Conservation (phyloP, 2,797 vertebrate genomes). For the Triplophysa bombifrons region DNA sequence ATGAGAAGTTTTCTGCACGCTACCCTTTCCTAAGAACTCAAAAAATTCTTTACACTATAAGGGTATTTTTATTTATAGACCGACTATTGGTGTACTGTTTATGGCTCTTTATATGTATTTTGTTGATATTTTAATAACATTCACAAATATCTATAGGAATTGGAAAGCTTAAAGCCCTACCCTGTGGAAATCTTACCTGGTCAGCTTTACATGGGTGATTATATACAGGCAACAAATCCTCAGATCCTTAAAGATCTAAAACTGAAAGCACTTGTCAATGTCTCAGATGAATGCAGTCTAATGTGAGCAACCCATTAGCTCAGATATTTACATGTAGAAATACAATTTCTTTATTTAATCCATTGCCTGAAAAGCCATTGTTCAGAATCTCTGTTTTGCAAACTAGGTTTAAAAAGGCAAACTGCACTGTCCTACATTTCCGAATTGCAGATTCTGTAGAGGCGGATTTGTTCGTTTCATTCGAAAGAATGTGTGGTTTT, state of each 20-base stretch:
- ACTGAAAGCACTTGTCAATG: constrained; percentile 78
- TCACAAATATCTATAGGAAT: constrained; percentile 74
- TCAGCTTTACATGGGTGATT: constrained; percentile 82
- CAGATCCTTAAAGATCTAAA: constrained; percentile 82
- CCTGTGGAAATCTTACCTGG: constrained; percentile 84
- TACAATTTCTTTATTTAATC: neutral
- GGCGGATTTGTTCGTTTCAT: constrained; percentile 71
- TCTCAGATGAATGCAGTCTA: constrained; percentile 70
- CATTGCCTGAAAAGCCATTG: neutral
- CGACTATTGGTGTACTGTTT: neutral
- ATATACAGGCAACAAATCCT: constrained; percentile 74
- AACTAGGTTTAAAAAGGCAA: constrained; percentile 55
- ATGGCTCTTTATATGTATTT: neutral
- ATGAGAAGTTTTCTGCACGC: constrained; percentile 78
- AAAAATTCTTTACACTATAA: constrained; percentile 85
- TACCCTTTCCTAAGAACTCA: constrained; percentile 86
- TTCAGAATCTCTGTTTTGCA: constrained; percentile 18
- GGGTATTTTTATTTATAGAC: constrained; percentile 66
- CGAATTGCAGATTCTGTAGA: constrained; percentile 68
- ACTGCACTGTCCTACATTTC: constrained; percentile 71
- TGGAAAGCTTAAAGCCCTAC: constrained; percentile 81
- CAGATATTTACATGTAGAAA: neutral
- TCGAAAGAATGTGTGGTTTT: constrained; percentile 78
- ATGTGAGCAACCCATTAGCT: constrained; percentile 65
- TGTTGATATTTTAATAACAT: neutral